phyloP scores from a whole-genome alignment of 2,888 invertebrate genomes.

The Athetis lepigone region DNA sequence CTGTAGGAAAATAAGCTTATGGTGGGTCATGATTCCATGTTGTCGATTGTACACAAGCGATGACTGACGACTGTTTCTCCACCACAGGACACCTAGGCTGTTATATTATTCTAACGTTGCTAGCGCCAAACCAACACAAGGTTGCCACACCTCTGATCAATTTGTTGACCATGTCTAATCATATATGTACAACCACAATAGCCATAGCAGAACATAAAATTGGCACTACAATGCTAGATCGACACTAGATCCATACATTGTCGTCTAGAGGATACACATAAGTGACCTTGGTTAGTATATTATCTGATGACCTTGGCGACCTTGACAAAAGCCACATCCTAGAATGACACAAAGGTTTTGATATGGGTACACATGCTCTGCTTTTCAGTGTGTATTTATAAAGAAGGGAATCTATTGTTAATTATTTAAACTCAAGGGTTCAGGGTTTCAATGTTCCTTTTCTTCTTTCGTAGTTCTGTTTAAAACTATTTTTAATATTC shows the following conservation, averaged over 20 bases:
- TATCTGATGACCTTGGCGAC: slow-evolving; percentile 34
- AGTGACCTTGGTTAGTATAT: slow-evolving; percentile 22
- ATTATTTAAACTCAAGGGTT: background rate
- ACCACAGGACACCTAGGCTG: too few relatives aligned
- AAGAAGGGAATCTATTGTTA: background rate
- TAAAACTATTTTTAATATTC: too few relatives aligned
- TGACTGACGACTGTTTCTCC: too few relatives aligned
- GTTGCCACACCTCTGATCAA: background rate
- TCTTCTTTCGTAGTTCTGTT: background rate
- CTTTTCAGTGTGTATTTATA: background rate
- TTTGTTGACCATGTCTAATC: too few relatives aligned
- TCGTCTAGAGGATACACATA: slow-evolving; percentile 12
- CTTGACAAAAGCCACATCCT: slow-evolving; percentile 24
- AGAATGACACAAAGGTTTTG: slow-evolving; percentile 29
- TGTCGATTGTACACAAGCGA: too few relatives aligned
- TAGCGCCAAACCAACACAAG: too few relatives aligned
- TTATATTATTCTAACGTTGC: too few relatives aligned
- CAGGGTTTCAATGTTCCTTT: background rate
- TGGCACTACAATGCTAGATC: slow-evolving; percentile 28
- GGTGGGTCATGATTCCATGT: too few relatives aligned
- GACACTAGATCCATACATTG: slow-evolving; percentile 30
- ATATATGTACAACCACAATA: too few relatives aligned
- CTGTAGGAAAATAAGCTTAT: too few relatives aligned
- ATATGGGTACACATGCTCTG: slow-evolving; percentile 14
- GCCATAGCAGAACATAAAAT: slow-evolving; percentile 1